phyloP scores from a whole-genome alignment of 2,888 invertebrate genomes.

The Lagria hirta region DNA sequence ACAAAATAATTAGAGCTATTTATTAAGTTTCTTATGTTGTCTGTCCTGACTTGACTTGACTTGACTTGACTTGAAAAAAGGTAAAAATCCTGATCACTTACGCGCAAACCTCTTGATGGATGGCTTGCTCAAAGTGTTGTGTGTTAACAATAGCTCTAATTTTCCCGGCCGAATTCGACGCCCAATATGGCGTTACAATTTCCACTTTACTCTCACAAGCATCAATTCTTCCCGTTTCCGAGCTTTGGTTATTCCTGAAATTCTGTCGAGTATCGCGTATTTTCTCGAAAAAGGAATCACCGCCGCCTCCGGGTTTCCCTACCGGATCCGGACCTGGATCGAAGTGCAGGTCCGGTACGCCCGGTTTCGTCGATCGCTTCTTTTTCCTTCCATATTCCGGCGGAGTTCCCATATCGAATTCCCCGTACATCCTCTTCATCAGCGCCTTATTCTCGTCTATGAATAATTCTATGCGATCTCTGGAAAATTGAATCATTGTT shows the following conservation, averaged over 20 bases:
- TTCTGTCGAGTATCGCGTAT: conserved; percentile 60
- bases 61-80: too few relatives aligned
- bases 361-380: conserved; percentile 51
- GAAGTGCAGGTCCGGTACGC: conserved; percentile 62
- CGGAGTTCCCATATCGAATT: conserved; percentile 66
- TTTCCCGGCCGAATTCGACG: conserved; percentile 88
- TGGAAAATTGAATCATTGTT: conserved; percentile 53
- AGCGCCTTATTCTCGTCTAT: conserved; percentile 94
- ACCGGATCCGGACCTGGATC: conserved; percentile 55
- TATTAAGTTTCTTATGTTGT: too few relatives aligned
- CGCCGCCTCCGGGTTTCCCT: conserved; percentile 28
- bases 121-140: conserved; percentile 92
- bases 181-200: conserved; percentile 93
- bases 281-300: conserved; percentile 59
- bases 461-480: conserved; percentile 87
- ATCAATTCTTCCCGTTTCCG: conserved; percentile 67
- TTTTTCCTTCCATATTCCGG: conserved; percentile 47
- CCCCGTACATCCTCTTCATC: conserved; percentile 92
- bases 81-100: conserved; percentile 59
- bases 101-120: conserved; percentile 94
- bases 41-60: too few relatives aligned
- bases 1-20: too few relatives aligned
- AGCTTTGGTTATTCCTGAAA: conserved; percentile 56
- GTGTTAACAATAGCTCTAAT: conserved; percentile 90
- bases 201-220: conserved; percentile 91